Evolutionary conservation across 2,888 invertebrate species (phyloP).

Genomic region (Rhagium mordax): DNA sequence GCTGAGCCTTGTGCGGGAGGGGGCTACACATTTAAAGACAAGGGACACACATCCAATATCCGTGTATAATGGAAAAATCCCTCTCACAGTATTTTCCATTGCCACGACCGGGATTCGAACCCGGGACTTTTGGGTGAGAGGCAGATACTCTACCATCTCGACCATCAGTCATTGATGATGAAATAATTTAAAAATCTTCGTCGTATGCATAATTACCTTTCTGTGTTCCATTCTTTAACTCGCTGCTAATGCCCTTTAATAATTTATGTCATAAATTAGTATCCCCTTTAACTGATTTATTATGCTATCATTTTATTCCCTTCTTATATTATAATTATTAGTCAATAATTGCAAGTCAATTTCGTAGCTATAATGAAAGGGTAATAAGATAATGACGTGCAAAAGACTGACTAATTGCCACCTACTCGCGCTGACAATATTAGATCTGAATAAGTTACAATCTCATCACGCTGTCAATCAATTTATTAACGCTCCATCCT

Average conservation of each 20-base stretch:
- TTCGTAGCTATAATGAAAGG: constrained; percentile 5
- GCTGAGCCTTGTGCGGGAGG: too few species aligned
- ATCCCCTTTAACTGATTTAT: neutral
- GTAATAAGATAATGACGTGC: constrained; percentile 9
- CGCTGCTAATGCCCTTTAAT: neutral
- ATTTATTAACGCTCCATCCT: neutral
- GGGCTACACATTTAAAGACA: too few species aligned
- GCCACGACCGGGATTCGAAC: too few species aligned
- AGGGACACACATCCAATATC: too few species aligned
- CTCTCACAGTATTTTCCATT: too few species aligned
- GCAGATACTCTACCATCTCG: too few species aligned
- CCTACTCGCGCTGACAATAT: neutral
- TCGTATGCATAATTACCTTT: neutral
- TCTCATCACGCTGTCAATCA: neutral
- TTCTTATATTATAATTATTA: constrained; percentile 17
- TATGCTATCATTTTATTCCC: neutral
- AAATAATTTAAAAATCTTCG: neutral
- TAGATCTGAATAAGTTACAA: neutral
- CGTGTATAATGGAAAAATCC: too few species aligned
- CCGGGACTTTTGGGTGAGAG: too few species aligned
- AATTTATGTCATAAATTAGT: neutral
- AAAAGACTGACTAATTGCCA: constrained; percentile 3
- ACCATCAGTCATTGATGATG: too few species aligned
- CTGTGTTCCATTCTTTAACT: neutral
- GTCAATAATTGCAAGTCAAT: constrained; percentile 18